Conservation (phyloP, 2,888 invertebrate species). For the Icerya purchasi region DNA sequence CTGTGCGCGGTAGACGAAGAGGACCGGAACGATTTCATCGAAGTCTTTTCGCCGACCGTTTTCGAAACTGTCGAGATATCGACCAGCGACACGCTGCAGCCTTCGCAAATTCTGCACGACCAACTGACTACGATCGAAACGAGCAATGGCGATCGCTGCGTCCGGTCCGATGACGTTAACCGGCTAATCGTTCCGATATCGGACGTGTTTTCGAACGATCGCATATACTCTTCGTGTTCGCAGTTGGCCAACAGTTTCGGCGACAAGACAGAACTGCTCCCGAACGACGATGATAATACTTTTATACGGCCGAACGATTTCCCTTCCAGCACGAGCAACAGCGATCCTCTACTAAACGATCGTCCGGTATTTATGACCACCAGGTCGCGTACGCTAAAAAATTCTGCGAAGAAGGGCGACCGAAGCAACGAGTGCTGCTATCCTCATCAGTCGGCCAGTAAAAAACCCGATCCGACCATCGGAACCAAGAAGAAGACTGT, state of each 20-base stretch:
- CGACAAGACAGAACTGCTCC: no score
- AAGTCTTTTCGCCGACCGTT: constrained; percentile 10
- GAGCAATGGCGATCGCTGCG: not conserved
- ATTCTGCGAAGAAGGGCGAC: not conserved
- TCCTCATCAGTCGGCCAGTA: no score
- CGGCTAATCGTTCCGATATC: no score
- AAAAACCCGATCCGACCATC: no score
- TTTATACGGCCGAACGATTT: not conserved
- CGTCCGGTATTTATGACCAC: not conserved
- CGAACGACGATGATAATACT: no score
- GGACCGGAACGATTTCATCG: no score
- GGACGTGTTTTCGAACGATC: no score
- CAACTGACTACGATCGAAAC: not conserved
- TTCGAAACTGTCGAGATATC: constrained; percentile 10
- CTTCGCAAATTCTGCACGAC: not conserved
- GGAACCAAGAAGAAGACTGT: no score
- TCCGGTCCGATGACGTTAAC: not conserved
- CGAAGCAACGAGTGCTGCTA: not conserved
- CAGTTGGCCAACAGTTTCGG: no score
- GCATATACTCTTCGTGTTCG: no score
- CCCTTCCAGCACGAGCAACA: constrained; percentile 8
- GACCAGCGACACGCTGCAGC: not conserved
- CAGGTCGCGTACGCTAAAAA: not conserved
- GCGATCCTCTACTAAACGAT: no score
- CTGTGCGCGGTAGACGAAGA: constrained; percentile 5